Evolutionary conservation across 2,888 invertebrate species (phyloP).

Genomic region (Pristionchus arcanus): DNA sequence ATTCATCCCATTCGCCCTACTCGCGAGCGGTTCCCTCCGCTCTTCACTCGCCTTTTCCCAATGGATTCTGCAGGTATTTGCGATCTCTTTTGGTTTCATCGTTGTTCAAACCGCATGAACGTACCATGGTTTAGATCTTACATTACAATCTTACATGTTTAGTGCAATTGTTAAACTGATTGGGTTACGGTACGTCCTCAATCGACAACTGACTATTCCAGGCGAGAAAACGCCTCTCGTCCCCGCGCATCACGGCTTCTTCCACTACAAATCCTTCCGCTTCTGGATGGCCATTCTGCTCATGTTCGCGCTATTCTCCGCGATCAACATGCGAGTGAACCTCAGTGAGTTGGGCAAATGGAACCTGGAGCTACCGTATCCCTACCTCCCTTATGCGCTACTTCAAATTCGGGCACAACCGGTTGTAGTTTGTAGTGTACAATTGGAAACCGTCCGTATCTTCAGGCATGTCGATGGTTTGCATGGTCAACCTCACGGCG

Average conservation of each 20-base stretch:
- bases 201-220: neutral
- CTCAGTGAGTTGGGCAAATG: slow-evolving; percentile 55
- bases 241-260: slow-evolving; percentile 40
- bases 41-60: neutral
- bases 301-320: slow-evolving; percentile 54
- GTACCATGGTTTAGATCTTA: no score
- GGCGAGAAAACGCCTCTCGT: neutral
- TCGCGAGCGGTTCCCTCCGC: slow-evolving; percentile 14
- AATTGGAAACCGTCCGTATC: no score
- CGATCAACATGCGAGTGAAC: slow-evolving; percentile 60
- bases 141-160: no score
- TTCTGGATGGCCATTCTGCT: slow-evolving; percentile 50
- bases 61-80: neutral
- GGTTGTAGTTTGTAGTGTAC: no score
- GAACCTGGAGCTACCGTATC: neutral
- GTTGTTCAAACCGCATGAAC: no score
- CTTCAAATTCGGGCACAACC: no score
- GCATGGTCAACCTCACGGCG: slow-evolving; percentile 71
- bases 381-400: neutral
- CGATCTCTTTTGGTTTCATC: neutral
- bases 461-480: slow-evolving; percentile 68
- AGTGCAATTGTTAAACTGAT: no score
- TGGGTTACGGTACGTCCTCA: neutral
- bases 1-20: neutral
- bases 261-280: slow-evolving; percentile 51